phyloP scores from a whole-genome alignment of 1,140 invertebrate genomes.

The Charaxes varanes region DNA sequence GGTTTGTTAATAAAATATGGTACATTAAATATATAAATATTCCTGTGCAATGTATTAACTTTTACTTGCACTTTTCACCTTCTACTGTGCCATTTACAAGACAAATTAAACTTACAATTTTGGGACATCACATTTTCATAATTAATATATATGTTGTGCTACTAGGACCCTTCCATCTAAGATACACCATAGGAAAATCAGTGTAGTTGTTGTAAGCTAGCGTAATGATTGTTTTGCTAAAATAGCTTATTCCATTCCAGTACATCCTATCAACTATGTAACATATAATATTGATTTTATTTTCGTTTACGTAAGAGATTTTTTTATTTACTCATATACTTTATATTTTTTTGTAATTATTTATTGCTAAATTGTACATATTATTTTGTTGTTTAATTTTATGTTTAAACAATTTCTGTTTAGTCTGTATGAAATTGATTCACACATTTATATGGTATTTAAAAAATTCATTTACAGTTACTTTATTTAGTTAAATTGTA shows the following conservation, averaged over 20 bases:
- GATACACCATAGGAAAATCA: conserved; percentile 17
- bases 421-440: too few relatives aligned
- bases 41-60: too few relatives aligned
- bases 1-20: too few relatives aligned
- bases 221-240: conserved; percentile 17
- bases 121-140: too few relatives aligned
- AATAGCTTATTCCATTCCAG: conserved; percentile 39
- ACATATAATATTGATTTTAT: conserved; percentile 29
- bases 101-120: too few relatives aligned
- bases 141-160: too few relatives aligned
- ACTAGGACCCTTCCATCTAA: neutral
- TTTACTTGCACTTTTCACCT: too few relatives aligned
- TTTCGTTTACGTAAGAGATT: conserved; percentile 28
- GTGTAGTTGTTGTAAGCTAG: conserved; percentile 23
- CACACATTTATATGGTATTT: conserved; percentile 25
- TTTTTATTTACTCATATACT: conserved; percentile 36
- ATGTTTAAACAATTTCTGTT: conserved; percentile 51
- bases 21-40: too few relatives aligned
- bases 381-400: conserved; percentile 71
- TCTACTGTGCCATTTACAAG: too few relatives aligned
- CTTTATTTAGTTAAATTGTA: conserved; percentile 35
- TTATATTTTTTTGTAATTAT: conserved; percentile 54
- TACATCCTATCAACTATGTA: conserved; percentile 24
- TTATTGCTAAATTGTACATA: conserved; percentile 69
- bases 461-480: conserved; percentile 26